Base-by-base conservation (phyloP, 1,140 invertebrate species). In the Centruroides sculpturatus region DNA sequence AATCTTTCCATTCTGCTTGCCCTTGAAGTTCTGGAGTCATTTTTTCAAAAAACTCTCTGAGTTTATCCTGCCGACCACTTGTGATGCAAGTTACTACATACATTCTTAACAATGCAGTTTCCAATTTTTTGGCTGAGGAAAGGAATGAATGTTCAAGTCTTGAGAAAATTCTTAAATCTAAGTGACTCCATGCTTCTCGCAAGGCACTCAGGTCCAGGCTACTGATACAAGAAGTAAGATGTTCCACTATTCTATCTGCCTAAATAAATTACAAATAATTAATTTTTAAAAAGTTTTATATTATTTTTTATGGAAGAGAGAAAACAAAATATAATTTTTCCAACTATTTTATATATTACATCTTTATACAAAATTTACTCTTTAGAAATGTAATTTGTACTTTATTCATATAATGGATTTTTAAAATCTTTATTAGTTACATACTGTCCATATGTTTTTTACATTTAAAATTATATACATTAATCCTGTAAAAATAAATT, bases 1-100 rank as follows among this genome's bases (percentile, higher is more conserved):
- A 98, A 68, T 97, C 93, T 71, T 86, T 93, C 90, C 93, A 98
- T 71, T 95, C 92, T 57, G 80, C 78, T 72, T 92, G 89, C 59
- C 84, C 85, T 71, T 93, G 89, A 36, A 96, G 70, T 69, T 96
- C 89, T 56, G 83, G 78, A 5, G 88, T 81, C 81, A 96, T 83
- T 77, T 87, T 92, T 36, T 80, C 80, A 72, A 97, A 90, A 74
- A 97, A 97, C 63, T 96, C 92, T 49, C 81, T 78, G 52, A 95
- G 82, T 76, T 89, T 91, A 35, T 95, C 92, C 54, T 81, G 78
- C 67, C 85, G 85, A 65, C 85, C 86, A 59, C 83, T 88, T 55
- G 85, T 79, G 10, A 86, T 78, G 51, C 90, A 89, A 71, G 87
- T 89, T 0, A 95, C 84, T 51, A 97, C 70, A 71, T 95, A 98